Evolutionary conservation across 2,888 invertebrate species (phyloP), one percentile per base, ranked within the genome.

Genomic region (Cheilosia urbana): DNA sequence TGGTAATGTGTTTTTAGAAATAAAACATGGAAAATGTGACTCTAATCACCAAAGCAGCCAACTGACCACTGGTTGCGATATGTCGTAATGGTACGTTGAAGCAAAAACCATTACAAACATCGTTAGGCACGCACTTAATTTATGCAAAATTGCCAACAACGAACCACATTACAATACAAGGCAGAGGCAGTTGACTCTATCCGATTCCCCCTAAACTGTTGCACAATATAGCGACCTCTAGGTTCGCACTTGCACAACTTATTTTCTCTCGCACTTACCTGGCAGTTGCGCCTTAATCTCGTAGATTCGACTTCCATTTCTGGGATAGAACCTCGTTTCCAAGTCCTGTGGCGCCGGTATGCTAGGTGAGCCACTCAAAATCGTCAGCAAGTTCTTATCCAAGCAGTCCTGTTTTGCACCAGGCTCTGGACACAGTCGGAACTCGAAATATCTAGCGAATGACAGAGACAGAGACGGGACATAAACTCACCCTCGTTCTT

Each of bases 291-390:
- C 95, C 88, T 94, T 94, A 91, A 96, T 96, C 90, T 97, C 96
- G 91, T 97, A 97, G 19, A 97, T 94, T 89, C 94, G 95, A 88
- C 96, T 96, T 0, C 97, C 97, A 51, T 96, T 95, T 80, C 94
- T 95, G 0, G 97, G 96, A 90, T 95, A 96, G 90, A 94, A 97
- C 84, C 95, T 93, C 5, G 93, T 93, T 4, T 93, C 93, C 5
- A 94, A 92, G 42, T 94, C 93, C 17, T 92, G 91, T n/a, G 93
- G 92, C 27, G 89, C 90, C 7, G 92, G 92, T 68, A 92, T 91
- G 6, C 92, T 90, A 11, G 90, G 91, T 87, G 92, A 90, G 21
- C 89, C 92, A 85, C 89, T 89, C 92, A 92, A 90, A 63, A 95
- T 89, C 88, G 93, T 93, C 7, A 98, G 92, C 0, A 96, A 90